Conservation (phyloP, 2,888 invertebrate species). For the Venusia cambrica region DNA sequence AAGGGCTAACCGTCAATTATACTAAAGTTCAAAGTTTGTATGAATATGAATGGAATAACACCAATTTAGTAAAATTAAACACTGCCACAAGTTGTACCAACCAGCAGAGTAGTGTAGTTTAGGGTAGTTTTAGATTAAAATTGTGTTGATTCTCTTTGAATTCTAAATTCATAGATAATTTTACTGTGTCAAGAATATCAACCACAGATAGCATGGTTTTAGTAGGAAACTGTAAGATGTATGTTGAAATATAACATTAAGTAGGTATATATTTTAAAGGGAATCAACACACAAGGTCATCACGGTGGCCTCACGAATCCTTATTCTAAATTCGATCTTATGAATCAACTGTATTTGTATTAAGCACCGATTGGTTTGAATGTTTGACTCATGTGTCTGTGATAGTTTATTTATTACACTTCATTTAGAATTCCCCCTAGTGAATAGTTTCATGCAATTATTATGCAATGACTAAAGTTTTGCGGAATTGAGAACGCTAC, state of each 20-base stretch:
- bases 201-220: too few species aligned
- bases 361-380: constrained; percentile 60
- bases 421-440: constrained; percentile 41
- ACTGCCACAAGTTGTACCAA: constrained; percentile 32
- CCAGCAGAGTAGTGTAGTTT: constrained; percentile 18
- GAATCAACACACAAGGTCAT: constrained; percentile 14
- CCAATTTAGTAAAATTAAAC: constrained; percentile 23
- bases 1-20: constrained; percentile 21
- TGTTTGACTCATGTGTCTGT: constrained; percentile 74
- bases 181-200: too few species aligned
- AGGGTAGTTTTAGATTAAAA: constrained; percentile 17
- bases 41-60: constrained; percentile 22
- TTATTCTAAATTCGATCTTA: constrained; percentile 56
- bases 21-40: constrained; percentile 21
- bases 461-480: constrained; percentile 64
- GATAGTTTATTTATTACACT: constrained; percentile 72
- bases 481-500: constrained; percentile 24
- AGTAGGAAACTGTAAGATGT: too few species aligned
- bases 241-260: too few species aligned
- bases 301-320: constrained; percentile 8
- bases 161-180: neutral
- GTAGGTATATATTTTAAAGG: too few species aligned
- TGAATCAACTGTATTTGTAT: constrained; percentile 52
- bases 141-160: constrained; percentile 23
- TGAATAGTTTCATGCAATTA: too few species aligned